Evolutionary conservation across 2,888 invertebrate species (phyloP).

Genomic region (Eurytoma californica): DNA sequence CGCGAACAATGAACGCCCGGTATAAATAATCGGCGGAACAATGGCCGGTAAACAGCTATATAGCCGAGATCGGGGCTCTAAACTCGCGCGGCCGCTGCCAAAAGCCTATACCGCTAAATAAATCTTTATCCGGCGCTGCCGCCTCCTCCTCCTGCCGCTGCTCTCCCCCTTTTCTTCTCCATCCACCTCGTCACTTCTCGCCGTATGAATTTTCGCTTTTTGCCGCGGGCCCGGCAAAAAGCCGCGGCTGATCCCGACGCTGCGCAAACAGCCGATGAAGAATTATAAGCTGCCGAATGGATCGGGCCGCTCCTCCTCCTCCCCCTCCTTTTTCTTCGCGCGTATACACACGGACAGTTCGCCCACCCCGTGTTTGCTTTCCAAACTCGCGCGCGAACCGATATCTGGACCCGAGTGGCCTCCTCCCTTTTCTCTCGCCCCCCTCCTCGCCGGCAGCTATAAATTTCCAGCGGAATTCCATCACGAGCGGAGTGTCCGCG

Average conservation of each 20-base stretch:
- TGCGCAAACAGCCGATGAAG: slow-evolving; percentile 59
- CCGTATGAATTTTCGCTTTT: slow-evolving; percentile 35
- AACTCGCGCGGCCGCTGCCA: not conserved
- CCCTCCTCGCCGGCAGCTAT: slow-evolving; percentile 20
- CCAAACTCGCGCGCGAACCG: slow-evolving; percentile 36
- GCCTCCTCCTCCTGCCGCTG: not conserved
- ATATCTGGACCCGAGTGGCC: slow-evolving; percentile 15
- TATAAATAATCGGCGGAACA: slow-evolving; percentile 9
- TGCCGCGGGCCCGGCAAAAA: slow-evolving; percentile 20
- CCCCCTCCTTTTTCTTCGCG: slow-evolving; percentile 33
- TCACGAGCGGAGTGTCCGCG: slow-evolving; percentile 19
- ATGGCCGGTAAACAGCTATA: not conserved
- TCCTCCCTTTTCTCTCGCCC: not conserved
- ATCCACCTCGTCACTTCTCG: slow-evolving; percentile 36
- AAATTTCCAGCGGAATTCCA: slow-evolving; percentile 53
- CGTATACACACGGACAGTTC: not conserved
- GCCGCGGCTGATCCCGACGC: not conserved
- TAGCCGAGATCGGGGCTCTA: not conserved
- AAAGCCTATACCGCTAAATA: slow-evolving; percentile 32
- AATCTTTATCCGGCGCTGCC: slow-evolving; percentile 25
- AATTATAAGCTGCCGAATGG: slow-evolving; percentile 60
- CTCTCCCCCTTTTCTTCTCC: slow-evolving; percentile 1
- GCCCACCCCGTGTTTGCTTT: slow-evolving; percentile 41
- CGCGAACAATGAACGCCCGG: not conserved
- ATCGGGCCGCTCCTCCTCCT: not conserved